Evolutionary conservation across 2,797 vertebrate genomes (phyloP).

Genomic region (Cyclura pinguis): DNA sequence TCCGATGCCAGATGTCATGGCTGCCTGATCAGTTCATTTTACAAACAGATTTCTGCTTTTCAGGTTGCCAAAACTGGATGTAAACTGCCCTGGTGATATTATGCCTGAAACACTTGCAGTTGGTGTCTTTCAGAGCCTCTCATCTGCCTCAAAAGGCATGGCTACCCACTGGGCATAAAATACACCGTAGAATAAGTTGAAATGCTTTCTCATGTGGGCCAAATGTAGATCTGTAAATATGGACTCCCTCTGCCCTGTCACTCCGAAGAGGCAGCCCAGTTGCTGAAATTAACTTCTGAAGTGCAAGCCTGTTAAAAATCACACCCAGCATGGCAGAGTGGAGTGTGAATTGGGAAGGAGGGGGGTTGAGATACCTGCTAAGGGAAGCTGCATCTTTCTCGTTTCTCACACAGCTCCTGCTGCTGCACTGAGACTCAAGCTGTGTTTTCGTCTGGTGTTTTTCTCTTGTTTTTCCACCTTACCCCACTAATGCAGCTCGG

Average conservation of each 20-base stretch:
- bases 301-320: not conserved
- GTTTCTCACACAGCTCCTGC: not conserved
- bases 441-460: not conserved
- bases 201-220: not conserved
- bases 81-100: not conserved
- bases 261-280: not conserved
- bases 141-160: not conserved
- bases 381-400: not conserved
- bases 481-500: not conserved
- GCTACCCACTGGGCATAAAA: not conserved
- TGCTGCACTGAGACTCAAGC: no score
- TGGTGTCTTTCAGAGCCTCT: not conserved
- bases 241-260: not conserved
- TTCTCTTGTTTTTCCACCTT: not conserved
- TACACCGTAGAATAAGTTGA: not conserved
- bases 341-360: not conserved
- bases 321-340: not conserved
- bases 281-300: not conserved
- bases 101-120: rapidly evolving
- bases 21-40: not conserved
- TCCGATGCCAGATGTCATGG: not conserved
- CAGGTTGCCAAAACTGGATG: not conserved
- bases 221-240: not conserved
- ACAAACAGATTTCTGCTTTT: not conserved
- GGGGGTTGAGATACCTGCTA: no score